These are phyloP conservation scores for Eidolon dupreanum DNA, from an alignment of 2,797 vertebrate species.

Conservation along the genomic window DNA sequence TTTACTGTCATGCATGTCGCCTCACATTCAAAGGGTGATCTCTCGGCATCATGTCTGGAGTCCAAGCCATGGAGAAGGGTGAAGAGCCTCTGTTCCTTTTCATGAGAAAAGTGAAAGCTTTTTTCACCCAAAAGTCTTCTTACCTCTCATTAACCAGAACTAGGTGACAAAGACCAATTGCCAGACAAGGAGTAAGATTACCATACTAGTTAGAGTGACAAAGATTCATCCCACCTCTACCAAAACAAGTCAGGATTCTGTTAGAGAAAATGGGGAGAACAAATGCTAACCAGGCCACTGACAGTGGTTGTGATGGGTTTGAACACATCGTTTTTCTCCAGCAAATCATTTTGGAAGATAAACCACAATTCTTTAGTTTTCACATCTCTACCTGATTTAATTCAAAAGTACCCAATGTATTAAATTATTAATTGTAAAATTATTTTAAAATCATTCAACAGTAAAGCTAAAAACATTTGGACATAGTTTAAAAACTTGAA, in stretches of 20 bases:
- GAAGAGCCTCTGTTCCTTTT: background rate
- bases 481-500: background rate
- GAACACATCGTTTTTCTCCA: background rate
- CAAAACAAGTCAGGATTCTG: background rate
- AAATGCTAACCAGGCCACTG: background rate
- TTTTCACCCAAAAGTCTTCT: background rate
- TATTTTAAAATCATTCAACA: constrained; percentile 10
- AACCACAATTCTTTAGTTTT: background rate
- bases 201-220: background rate
- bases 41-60: background rate
- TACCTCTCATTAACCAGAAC: background rate
- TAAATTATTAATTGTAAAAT: background rate
- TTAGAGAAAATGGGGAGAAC: background rate
- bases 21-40: background rate
- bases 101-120: background rate
- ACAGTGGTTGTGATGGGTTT: background rate
- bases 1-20: background rate
- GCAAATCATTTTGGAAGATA: background rate
- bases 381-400: background rate
- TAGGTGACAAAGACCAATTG: background rate
- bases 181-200: background rate
- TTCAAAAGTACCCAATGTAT: background rate
- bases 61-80: background rate
- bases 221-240: background rate
- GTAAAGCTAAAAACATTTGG: constrained; percentile 13